phyloP scores from a whole-genome alignment of 2,113 vertebrate species.

The Terrapene triunguis region DNA sequence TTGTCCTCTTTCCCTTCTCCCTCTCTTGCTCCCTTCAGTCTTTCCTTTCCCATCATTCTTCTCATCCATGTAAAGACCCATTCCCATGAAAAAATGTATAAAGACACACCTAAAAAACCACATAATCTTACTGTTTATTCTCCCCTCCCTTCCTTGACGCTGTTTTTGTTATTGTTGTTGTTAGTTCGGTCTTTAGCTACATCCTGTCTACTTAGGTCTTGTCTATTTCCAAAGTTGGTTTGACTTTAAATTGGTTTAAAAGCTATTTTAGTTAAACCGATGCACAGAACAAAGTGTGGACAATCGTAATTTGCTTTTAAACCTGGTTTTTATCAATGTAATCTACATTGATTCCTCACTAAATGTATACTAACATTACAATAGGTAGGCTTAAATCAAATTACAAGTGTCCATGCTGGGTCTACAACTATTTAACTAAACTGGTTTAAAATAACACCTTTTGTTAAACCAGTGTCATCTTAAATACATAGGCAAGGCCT shows the following conservation, averaged over 20 bases:
- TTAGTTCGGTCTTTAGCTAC: not conserved
- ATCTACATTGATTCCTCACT: not conserved
- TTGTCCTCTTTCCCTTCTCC: not conserved
- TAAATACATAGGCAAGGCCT: not conserved
- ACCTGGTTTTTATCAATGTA: not conserved
- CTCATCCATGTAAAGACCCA: not conserved
- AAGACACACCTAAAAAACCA: not conserved
- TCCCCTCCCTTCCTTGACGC: not conserved
- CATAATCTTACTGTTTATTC: too few relatives aligned
- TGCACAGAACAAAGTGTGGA: not conserved
- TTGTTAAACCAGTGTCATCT: not conserved
- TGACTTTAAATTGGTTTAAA: not conserved
- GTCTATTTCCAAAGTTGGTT: not conserved
- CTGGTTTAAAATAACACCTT: not conserved
- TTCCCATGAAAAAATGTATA: not conserved
- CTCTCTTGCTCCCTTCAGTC: not conserved
- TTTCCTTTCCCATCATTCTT: not conserved
- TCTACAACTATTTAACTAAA: not conserved
- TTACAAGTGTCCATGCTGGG: not conserved
- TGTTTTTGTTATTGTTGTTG: not conserved
- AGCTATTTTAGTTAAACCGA: not conserved
- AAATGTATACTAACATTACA: not conserved
- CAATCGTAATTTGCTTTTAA: not conserved
- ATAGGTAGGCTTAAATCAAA: not conserved
- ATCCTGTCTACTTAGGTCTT: not conserved